phyloP scores from a whole-genome alignment of 1,140 invertebrate genomes.

The Cephus cinctus region DNA sequence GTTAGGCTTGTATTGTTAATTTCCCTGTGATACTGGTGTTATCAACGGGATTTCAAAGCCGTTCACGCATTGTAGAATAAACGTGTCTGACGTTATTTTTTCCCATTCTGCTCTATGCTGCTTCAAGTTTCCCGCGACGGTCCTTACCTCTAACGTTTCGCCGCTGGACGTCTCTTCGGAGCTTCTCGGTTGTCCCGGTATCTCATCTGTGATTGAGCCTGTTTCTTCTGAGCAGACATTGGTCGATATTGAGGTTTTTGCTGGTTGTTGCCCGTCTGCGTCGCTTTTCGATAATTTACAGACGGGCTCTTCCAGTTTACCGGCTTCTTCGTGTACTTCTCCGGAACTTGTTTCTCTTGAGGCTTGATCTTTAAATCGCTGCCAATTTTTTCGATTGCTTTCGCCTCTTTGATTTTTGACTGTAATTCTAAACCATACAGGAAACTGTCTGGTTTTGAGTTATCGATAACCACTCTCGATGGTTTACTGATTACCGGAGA shows the following conservation, averaged over 20 bases:
- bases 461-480: neutral
- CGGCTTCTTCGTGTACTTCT: neutral
- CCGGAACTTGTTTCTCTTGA: neutral
- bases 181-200: no score
- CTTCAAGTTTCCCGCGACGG: constrained; percentile 8
- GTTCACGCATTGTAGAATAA: constrained; percentile 10
- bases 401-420: constrained; percentile 1
- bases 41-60: constrained; percentile 13
- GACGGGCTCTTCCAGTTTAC: neutral
- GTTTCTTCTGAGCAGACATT: neutral
- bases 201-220: neutral
- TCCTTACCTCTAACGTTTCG: constrained; percentile 7
- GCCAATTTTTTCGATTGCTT: constrained; percentile 3
- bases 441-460: neutral
- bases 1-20: neutral
- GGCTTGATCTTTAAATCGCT: constrained; percentile 1
- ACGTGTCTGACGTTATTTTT: constrained; percentile 3
- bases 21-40: neutral
- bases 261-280: neutral
- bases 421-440: neutral
- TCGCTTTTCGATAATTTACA: neutral
- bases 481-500: constrained; percentile 1
- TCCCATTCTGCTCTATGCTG: constrained; percentile 3
- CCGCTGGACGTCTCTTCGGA: neutral
- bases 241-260: neutral